Evolutionary conservation across 2,888 invertebrate species (phyloP).

Genomic region (Odontomyia ornata): DNA sequence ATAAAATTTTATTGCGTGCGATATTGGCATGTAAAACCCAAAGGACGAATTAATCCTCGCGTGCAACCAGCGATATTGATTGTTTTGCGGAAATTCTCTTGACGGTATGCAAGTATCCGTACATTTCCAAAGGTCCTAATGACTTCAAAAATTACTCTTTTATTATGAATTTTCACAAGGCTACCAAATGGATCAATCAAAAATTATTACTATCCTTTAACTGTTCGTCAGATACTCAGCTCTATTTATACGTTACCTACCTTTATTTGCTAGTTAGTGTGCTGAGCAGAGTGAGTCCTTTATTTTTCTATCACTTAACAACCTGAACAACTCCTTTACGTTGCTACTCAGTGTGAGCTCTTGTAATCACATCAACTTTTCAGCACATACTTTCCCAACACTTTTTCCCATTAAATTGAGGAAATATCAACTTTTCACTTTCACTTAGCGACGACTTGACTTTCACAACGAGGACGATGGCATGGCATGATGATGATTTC

Average conservation of each 20-base stretch:
- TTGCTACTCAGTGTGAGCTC: background rate
- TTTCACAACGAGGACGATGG: background rate
- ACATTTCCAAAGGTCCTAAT: too few relatives aligned
- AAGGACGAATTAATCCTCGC: background rate
- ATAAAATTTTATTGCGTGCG: background rate
- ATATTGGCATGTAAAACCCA: background rate
- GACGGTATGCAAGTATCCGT: too few relatives aligned
- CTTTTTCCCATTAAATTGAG: background rate
- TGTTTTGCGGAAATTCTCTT: background rate
- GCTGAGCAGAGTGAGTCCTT: background rate
- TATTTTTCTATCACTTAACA: background rate
- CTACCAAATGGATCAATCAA: too few relatives aligned
- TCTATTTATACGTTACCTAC: background rate
- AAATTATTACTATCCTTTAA: too few relatives aligned
- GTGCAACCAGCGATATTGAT: background rate
- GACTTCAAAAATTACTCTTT: too few relatives aligned
- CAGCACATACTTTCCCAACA: background rate
- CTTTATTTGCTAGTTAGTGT: background rate
- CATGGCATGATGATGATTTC: background rate
- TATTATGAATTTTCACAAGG: too few relatives aligned
- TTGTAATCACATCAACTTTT: background rate
- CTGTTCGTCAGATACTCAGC: too few relatives aligned
- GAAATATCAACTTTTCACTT: slow-evolving; percentile 13
- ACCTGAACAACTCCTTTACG: background rate
- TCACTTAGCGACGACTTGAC: background rate